Evolutionary conservation across 1,140 invertebrate species (phyloP).

Genomic region (Oncopodura yosiiana): DNA sequence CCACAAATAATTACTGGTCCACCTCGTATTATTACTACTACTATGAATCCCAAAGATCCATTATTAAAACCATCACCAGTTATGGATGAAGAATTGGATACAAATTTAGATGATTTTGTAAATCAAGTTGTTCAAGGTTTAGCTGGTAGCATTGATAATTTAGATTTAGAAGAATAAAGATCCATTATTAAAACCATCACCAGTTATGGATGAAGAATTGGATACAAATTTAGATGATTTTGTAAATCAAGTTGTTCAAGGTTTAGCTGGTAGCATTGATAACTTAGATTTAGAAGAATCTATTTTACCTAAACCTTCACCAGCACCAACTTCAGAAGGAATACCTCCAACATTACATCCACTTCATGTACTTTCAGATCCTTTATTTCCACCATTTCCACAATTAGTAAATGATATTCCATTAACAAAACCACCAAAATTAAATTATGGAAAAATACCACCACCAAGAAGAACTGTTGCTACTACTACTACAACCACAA

Average conservation of each 20-base stretch:
- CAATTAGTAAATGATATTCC: conserved; percentile 23
- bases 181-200: conserved; percentile 2
- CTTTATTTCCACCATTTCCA: conserved; percentile 17
- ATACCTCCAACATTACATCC: conserved; percentile 27
- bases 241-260: conserved; percentile 35
- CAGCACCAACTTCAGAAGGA: neutral
- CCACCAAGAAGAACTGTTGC: conserved; percentile 22
- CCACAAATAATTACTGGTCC: conserved; percentile 11
- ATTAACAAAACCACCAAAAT: conserved; percentile 20
- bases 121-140: conserved; percentile 35
- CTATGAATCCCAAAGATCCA: too few relatives aligned
- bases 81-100: conserved; percentile 29
- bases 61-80: too few relatives aligned
- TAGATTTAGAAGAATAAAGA: conserved; percentile 32
- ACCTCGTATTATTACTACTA: neutral
- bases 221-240: conserved; percentile 35
- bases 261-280: conserved; percentile 32
- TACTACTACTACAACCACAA: conserved; percentile 26
- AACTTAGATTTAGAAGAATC: conserved; percentile 31
- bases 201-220: conserved; percentile 26
- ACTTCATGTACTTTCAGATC: conserved; percentile 21
- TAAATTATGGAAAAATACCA: conserved; percentile 33
- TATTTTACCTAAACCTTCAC: conserved; percentile 9
- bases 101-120: conserved; percentile 35
- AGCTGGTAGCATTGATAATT: conserved; percentile 30